Evolutionary conservation across 2,797 vertebrate species (phyloP), one percentile per base, ranked within the genome.

Genomic region (Sebastes glaucus): DNA sequence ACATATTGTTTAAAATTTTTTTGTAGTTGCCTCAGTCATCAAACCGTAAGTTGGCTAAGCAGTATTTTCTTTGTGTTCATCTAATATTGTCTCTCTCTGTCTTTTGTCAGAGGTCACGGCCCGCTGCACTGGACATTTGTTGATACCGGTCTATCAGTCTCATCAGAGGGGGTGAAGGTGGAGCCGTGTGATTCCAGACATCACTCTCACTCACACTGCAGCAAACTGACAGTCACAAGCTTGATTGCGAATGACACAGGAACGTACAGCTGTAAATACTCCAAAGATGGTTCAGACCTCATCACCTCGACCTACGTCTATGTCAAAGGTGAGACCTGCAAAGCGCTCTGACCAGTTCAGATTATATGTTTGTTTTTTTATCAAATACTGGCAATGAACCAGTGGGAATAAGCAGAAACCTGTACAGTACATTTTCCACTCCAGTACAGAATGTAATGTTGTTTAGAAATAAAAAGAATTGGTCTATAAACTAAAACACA

Each of bases 311-410:
- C 95, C 16, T 98, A 98, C 0, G 86, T 98, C 71, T 98, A 93
- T 56, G 96, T 98, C 38, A 93, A 91, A 97, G 97, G 97, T 98
- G 91, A 96, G 96, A 72, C 42, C 23, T 25, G 5, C 28, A 38
- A 62, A 70, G 8, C 3, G 2, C 22, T 74, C 28, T 11, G 13
- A 25, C 20, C 13, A 30, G 27, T 52, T 72, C 8, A 63, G 20
- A 76, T 55, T 38, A 30, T 10, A 11, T 9, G n/a, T 46, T 3
- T 0, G 38, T 64, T 55, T 38, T 38, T n/a, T 65, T 35, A 56
- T 70, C 9, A 28, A 71, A 71, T 23, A 27, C 22, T 52, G 25
- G 56, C 14, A 25, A 13, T 27, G 38, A 65, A 46, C 32, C 61
- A 32, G 23, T 70, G 5, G 33, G 25, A 60, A 52, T 30, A 35